phyloP scores from a whole-genome alignment of 2,797 vertebrate genomes.

The Streptopelia turtur region DNA sequence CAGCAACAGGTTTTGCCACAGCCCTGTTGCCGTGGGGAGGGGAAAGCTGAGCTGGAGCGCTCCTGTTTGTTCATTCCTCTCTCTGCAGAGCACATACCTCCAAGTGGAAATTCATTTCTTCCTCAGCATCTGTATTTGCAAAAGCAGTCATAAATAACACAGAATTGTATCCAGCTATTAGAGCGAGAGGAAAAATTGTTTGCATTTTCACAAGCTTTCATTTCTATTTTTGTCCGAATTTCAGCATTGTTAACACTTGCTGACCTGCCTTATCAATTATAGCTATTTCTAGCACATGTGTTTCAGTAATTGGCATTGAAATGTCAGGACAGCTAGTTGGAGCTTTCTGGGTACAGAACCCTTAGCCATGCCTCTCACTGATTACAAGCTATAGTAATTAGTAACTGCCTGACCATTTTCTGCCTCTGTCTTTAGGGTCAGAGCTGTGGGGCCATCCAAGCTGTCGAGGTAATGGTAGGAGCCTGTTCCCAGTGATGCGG shows the following conservation, averaged over 20 bases:
- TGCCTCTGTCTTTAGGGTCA: neutral
- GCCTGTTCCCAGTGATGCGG: rapidly evolving
- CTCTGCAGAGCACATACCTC: neutral
- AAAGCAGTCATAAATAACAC: neutral
- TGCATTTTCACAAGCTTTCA: neutral
- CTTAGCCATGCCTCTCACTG: neutral
- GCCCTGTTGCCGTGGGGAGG: too few relatives aligned
- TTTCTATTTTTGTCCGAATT: neutral
- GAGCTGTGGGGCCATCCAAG: neutral
- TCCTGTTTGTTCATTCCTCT: neutral
- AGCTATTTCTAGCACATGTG: neutral
- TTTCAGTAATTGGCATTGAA: neutral
- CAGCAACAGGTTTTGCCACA: too few relatives aligned
- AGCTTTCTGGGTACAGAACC: neutral
- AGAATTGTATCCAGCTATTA: neutral
- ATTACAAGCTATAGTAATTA: neutral
- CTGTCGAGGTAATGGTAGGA: neutral
- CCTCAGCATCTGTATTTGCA: neutral
- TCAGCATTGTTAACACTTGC: neutral
- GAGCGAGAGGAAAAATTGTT: neutral
- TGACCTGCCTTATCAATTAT: neutral
- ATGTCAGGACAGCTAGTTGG: neutral
- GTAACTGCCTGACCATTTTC: neutral
- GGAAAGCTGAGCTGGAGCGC: rapidly evolving
- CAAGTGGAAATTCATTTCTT: neutral